Evolutionary conservation across 2,888 invertebrate species (phyloP), one percentile per base, ranked within the genome.

Genomic region (Caprella mutica): DNA sequence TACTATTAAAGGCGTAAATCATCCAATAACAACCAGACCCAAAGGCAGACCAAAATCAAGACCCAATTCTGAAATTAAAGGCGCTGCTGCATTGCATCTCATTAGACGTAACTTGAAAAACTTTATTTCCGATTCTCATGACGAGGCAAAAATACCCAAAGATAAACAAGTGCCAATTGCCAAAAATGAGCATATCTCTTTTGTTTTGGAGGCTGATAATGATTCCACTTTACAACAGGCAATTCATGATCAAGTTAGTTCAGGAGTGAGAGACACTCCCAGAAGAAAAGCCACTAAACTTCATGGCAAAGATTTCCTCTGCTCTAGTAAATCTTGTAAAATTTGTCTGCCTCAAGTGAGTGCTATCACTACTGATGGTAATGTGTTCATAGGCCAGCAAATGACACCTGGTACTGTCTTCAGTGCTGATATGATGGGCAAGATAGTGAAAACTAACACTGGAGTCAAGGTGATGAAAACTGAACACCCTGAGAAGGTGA

Each of bases 261-360:
- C 29, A 14, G 46, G 26, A 12, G 38, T 29, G 14, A 56, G 60
- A 9, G 44, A 60, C 17, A 56, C 44, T 9, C 55, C 54, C 33
- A 33, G 64, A 5, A 38, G 53, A 44, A 39, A 56, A 5, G 56
- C 57, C 26, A 52, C 50, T 27, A 56, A 58, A 29, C 60, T 52
- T 26, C 64, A 64, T 35, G 64, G 60, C 3, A 64, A 64, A 24
- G 64, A 64, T 29, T 64, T 64, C 42, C 52, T 64, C 2, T 64
- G 64, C 30, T 58, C 55, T 24, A 60, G 59, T 51, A 64, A 64
- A 53, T 50, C 53, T 51, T 64, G 64, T 23, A 57, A 64, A 44
- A 58, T 55, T 6, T 64, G 64, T 52, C 44, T 50, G 19, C 51
- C 60, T 30, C 24, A 17, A 17, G 4, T 38, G 3, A 2, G 3